Percentiles rank a stretch among this genome's conserved stretches.
These are phyloP conservation scores for Aegypius monachus DNA, from an alignment of 2,113 vertebrate species.

Conservation along the genomic window DNA sequence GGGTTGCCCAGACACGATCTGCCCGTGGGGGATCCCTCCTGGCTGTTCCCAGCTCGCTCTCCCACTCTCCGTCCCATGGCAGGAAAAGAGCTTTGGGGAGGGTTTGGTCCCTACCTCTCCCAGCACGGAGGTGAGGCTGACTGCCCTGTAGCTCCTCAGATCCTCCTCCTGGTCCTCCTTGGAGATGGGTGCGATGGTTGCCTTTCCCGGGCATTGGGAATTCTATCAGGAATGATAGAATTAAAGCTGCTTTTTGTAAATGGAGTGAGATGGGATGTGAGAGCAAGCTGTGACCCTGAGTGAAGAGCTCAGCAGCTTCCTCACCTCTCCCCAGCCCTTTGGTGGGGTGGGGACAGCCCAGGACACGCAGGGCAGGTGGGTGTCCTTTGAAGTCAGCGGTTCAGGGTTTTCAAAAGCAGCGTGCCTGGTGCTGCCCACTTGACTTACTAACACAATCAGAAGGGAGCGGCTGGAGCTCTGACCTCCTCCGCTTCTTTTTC, in stretches of 20 bases:
- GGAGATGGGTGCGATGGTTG: background rate
- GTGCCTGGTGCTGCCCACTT: rapidly evolving
- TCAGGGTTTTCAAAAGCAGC: rapidly evolving
- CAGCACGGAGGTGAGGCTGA: rapidly evolving
- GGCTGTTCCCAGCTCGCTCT: background rate
- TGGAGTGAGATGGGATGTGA: rapidly evolving
- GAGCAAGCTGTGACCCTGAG: background rate
- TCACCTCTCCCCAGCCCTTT: background rate
- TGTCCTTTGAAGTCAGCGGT: rapidly evolving
- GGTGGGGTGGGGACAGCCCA: background rate
- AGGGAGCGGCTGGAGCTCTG: background rate
- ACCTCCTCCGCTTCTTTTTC: background rate
- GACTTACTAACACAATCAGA: background rate
- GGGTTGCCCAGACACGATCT: background rate
- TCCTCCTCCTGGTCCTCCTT: background rate
- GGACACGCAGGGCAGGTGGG: rapidly evolving
- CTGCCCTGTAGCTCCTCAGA: background rate
- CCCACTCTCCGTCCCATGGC: background rate
- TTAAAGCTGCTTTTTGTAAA: background rate
- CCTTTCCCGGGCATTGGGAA: background rate
- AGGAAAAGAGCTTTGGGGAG: background rate
- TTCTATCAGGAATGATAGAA: rapidly evolving
- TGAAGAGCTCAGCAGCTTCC: background rate
- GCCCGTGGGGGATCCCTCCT: rapidly evolving
- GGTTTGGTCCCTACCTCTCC: background rate